phyloP scores from a whole-genome alignment of 2,113 vertebrate genomes.

The Pantherophis guttatus region DNA sequence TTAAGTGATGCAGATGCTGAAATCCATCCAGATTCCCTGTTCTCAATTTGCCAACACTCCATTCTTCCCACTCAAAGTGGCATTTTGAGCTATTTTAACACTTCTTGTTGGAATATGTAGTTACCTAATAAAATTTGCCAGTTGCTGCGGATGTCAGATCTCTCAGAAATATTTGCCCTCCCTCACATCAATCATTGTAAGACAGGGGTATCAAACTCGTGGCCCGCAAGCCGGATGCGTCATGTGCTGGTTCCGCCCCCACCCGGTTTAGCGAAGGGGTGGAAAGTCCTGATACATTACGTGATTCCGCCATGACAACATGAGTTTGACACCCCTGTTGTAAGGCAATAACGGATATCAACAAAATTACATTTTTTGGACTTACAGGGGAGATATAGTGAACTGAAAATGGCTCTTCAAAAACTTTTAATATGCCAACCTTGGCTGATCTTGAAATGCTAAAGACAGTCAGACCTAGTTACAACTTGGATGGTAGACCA shows the following conservation, averaged over 20 bases:
- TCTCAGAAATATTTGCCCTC: conserved; percentile 30
- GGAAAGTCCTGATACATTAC: no score
- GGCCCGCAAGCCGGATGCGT: no score
- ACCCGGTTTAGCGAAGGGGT: no score
- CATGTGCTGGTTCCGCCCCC: no score
- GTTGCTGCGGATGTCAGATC: conserved; percentile 42
- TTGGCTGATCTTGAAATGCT: neutral
- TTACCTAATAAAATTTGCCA: conserved; percentile 44
- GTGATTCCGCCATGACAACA: no score
- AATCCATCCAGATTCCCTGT: conserved; percentile 11
- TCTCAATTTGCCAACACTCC: conserved; percentile 9
- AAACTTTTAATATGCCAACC: neutral
- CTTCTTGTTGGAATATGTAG: neutral
- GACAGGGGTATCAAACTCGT: no score
- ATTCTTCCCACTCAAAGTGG: conserved; percentile 18
- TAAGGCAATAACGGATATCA: neutral
- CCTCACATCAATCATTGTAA: conserved; percentile 1
- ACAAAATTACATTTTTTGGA: conserved; percentile 6
- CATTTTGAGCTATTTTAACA: conserved; percentile 40
- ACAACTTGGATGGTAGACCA: neutral
- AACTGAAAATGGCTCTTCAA: neutral
- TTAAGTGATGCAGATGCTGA: conserved; percentile 3
- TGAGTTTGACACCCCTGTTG: neutral
- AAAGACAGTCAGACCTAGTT: neutral
- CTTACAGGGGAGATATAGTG: neutral